phyloP scores from a whole-genome alignment of 2,113 vertebrate genomes.

The Alligator mississippiensis region DNA sequence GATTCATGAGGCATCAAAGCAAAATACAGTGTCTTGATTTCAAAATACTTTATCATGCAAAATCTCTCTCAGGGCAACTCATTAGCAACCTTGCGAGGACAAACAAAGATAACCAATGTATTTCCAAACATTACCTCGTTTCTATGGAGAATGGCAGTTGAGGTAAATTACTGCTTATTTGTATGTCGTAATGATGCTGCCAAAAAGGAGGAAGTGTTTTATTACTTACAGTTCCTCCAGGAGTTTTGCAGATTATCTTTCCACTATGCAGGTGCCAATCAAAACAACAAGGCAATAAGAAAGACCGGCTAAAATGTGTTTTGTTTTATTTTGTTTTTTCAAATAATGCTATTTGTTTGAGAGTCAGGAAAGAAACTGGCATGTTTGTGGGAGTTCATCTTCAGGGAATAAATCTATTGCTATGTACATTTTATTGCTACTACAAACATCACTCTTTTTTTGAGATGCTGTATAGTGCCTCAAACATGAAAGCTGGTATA shows the following conservation, averaged over 20 bases:
- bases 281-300: background rate
- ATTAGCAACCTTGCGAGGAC: background rate
- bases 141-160: background rate
- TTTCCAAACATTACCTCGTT: background rate
- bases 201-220: conserved; percentile 1
- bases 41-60: background rate
- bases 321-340: background rate
- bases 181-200: background rate
- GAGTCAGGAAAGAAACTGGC: background rate
- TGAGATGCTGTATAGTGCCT: background rate
- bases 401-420: background rate
- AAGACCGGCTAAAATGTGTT: background rate
- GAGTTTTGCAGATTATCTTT: background rate
- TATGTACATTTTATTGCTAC: background rate
- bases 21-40: background rate
- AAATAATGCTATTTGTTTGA: background rate
- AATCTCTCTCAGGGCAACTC: background rate
- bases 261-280: background rate
- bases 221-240: background rate
- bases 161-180: conserved; percentile 28
- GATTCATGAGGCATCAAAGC: background rate
- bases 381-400: background rate
- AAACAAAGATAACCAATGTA: background rate
- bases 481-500: background rate
- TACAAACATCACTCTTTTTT: background rate